These are phyloP conservation scores for Drosophila gunungcola DNA, from an alignment of 1,140 invertebrate genomes.

Conservation along the genomic window DNA sequence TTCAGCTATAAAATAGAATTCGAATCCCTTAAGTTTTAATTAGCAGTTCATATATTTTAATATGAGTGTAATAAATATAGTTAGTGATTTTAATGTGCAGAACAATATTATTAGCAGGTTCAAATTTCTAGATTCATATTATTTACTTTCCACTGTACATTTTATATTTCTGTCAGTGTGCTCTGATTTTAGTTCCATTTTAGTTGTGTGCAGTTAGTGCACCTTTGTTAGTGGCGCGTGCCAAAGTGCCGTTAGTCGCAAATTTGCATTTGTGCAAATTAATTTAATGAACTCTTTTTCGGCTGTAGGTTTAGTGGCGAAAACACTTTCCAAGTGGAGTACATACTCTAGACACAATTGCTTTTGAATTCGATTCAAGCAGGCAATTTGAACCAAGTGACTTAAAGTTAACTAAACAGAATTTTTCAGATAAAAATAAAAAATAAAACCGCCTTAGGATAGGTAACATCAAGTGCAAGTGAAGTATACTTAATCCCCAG, in stretches of 20 bases:
- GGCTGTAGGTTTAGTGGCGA: constrained; percentile 64
- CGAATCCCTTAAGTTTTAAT: no score
- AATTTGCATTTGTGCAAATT: constrained; percentile 83
- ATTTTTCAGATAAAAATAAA: constrained; percentile 5
- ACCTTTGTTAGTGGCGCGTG: constrained; percentile 62
- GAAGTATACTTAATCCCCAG: constrained; percentile 9
- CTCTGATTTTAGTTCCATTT: constrained; percentile 1
- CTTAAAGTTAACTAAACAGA: background rate
- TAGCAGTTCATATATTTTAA: no score
- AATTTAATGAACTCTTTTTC: constrained; percentile 80
- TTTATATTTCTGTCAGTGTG: constrained; percentile 14
- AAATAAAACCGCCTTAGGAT: background rate
- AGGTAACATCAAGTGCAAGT: background rate
- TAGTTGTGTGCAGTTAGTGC: constrained; percentile 32
- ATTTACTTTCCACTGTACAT: background rate
- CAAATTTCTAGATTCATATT: no score
- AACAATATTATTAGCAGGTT: no score
- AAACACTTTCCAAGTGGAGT: constrained; percentile 25
- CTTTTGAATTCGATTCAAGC: constrained; percentile 40
- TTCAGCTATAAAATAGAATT: no score
- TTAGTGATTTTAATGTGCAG: no score
- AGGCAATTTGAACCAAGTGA: constrained; percentile 25
- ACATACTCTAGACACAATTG: constrained; percentile 45
- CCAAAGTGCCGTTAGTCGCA: constrained; percentile 74
- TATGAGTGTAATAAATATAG: no score